Base-by-base conservation (phyloP, 1,140 invertebrate genomes). In the Meteorus sp. region DNA sequence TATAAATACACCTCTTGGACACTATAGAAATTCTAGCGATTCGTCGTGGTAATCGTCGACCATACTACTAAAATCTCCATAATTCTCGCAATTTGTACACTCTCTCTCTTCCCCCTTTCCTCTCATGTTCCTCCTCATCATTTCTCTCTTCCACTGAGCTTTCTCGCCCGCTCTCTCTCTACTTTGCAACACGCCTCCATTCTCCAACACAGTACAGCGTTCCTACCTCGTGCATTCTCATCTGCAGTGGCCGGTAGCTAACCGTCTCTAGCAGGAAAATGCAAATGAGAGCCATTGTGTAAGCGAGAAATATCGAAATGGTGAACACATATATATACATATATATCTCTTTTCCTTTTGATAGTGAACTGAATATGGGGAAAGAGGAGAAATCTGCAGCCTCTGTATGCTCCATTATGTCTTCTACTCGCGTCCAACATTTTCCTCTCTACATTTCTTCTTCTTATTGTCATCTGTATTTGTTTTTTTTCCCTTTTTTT, bases 71-170 rank as follows among this genome's bases (percentile, higher is more conserved):
- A 61, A 61, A 61, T 61, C 51, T 61, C 60, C 60, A 61, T 61
- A 61, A 61, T 61, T 61, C 48, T 61, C 60, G 43, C 55, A 61
- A 61, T 61, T 61, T 61, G 60, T 58, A 48, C 55, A n/a, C 51
- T 37, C 33, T 47, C 50, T 37, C 20, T 43, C 31, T 43, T 47
- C 29, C 45, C 33, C 45, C 25, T 13, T 48, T 50, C 27, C 33
- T 53, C 31, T 2, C 43, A 33, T 59, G 7, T 20, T 27, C 39
- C 17, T 35, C 35, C 57, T 53, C 50, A 4, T 4, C 45, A 48
- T n/a, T 31, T 7, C 5, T 17, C 13, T 29, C 27, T 29, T 5
- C 4, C 27, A 29, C 27, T n/a, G n/a, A n/a, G n/a, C n/a, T n/a
- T n/a, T n/a, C n/a, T n/a, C n/a, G n/a, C n/a, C n/a, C n/a, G n/a